Conservation (phyloP, 2,888 invertebrate genomes). For the Deilephila porcellus region DNA sequence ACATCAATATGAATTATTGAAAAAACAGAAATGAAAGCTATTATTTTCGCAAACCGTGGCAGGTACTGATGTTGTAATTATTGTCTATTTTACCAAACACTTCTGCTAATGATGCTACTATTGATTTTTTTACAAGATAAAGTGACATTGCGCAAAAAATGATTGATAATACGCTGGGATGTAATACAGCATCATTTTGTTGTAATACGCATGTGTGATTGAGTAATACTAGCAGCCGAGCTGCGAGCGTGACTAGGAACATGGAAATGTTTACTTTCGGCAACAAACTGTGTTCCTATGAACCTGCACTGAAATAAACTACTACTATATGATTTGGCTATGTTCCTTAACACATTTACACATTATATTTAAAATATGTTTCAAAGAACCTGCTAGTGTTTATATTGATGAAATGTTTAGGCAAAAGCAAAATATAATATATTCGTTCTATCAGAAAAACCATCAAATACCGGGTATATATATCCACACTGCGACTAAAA, state of each 20-base stretch:
- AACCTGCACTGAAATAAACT: slow-evolving; percentile 64
- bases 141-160: background rate
- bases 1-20: background rate
- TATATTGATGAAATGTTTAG: no score
- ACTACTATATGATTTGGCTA: slow-evolving; percentile 37
- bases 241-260: slow-evolving; percentile 56
- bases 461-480: no score
- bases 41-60: background rate
- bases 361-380: slow-evolving; percentile 27
- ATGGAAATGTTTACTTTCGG: slow-evolving; percentile 68
- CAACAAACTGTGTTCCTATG: slow-evolving; percentile 60
- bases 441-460: no score
- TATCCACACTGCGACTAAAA: no score
- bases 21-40: background rate
- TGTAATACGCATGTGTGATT: slow-evolving; percentile 36
- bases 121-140: background rate
- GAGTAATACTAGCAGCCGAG: slow-evolving; percentile 47
- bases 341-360: slow-evolving; percentile 28
- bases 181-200: slow-evolving; percentile 37
- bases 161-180: background rate
- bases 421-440: no score
- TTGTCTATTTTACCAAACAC: no score
- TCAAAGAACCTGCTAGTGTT: no score
- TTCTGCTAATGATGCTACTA: background rate
- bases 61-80: background rate